Conservation (phyloP, 2,888 invertebrate genomes). For the Parnassius orleans region DNA sequence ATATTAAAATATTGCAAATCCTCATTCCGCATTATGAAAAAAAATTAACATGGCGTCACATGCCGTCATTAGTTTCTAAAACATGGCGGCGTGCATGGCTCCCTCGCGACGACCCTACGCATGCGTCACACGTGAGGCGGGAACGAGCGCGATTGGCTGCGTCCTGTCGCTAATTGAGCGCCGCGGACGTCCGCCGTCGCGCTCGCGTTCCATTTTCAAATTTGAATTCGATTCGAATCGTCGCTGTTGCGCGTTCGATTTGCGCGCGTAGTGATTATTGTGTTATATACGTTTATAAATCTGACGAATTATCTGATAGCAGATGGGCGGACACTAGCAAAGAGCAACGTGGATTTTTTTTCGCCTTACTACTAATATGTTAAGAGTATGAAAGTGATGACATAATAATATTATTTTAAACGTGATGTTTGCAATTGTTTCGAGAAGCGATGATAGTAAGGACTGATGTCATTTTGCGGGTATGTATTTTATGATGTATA, state of each 20-base stretch:
- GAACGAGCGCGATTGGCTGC: slow-evolving; percentile 63
- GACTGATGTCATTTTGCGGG: not conserved
- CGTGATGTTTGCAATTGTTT: not conserved
- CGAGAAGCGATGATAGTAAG: not conserved
- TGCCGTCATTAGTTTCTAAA: slow-evolving; percentile 24
- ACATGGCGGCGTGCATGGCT: slow-evolving; percentile 28
- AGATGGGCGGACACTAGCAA: not conserved
- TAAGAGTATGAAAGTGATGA: not conserved
- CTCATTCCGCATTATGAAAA: slow-evolving; percentile 6
- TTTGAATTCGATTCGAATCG: slow-evolving; percentile 29
- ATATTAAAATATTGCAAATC: not conserved
- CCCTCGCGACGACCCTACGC: slow-evolving; percentile 23
- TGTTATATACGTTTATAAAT: slow-evolving; percentile 4
- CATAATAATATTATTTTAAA: too few species aligned
- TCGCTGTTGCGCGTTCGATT: slow-evolving; percentile 22
- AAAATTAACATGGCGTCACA: slow-evolving; percentile 18
- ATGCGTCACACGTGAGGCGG: slow-evolving; percentile 47
- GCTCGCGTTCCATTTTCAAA: slow-evolving; percentile 41
- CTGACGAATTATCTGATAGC: not conserved
- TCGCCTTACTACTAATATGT: too few species aligned
- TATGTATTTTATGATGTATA: not conserved
- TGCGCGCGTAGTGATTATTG: slow-evolving; percentile 17
- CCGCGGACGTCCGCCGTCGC: slow-evolving; percentile 67
- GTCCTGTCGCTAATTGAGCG: slow-evolving; percentile 68
- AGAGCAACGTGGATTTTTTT: too few species aligned